These are phyloP conservation scores for Drosophila kohkoa DNA, from an alignment of 1,140 invertebrate species.

Conservation along the genomic window DNA sequence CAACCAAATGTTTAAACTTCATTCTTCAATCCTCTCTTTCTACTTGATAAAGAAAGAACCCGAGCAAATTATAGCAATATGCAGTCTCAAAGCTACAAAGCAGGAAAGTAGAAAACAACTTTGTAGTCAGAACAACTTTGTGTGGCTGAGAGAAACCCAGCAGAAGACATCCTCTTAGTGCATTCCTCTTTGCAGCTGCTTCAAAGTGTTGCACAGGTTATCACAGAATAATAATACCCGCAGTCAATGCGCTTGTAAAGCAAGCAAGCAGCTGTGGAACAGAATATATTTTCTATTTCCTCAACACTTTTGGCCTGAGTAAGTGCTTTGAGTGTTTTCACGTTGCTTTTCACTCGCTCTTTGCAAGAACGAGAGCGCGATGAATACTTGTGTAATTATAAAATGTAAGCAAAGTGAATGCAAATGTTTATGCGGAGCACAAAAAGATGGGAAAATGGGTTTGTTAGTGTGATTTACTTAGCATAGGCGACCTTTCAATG, in stretches of 20 bases:
- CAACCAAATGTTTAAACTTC: too few species aligned
- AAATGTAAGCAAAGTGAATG: slow-evolving; percentile 16
- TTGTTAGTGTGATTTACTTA: slow-evolving; percentile 6
- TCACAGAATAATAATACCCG: neutral
- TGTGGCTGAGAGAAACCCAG: neutral
- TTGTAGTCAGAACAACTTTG: neutral
- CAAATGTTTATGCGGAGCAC: neutral
- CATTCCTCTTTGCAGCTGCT: neutral
- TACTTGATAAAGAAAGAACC: too few species aligned
- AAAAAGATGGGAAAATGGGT: neutral
- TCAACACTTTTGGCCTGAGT: neutral
- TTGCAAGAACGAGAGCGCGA: neutral
- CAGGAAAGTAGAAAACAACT: too few species aligned
- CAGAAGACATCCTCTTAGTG: neutral
- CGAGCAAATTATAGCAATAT: too few species aligned
- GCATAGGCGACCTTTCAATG: neutral
- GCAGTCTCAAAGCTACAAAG: too few species aligned
- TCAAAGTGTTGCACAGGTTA: neutral
- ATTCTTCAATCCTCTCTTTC: too few species aligned
- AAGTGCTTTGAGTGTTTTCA: slow-evolving; percentile 7
- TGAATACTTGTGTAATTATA: slow-evolving; percentile 17
- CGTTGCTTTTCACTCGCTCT: neutral
- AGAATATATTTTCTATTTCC: neutral
- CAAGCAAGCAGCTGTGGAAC: neutral
- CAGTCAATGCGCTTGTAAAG: neutral